phyloP scores from a whole-genome alignment of 1,140 invertebrate genomes.

The Cyclargus thomasi region DNA sequence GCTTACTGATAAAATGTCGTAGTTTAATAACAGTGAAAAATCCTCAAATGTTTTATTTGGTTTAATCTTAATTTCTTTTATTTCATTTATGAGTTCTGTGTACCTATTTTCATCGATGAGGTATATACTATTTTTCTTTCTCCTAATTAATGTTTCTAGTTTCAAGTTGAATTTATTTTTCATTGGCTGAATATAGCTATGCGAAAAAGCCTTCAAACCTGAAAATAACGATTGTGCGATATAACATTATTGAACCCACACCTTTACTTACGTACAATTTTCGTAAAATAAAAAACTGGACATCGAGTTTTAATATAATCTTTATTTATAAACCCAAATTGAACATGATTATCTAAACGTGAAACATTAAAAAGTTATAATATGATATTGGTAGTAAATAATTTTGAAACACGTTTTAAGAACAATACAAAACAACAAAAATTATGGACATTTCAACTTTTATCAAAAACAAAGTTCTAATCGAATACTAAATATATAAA shows the following conservation, averaged over 20 bases:
- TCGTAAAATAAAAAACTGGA: not conserved
- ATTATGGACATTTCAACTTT: no score
- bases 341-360: not conserved
- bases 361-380: not conserved
- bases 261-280: no score
- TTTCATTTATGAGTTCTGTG: constrained; percentile 44
- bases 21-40: constrained; percentile 49
- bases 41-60: constrained; percentile 43
- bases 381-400: no score
- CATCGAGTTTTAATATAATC: not conserved
- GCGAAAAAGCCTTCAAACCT: constrained; percentile 30
- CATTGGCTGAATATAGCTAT: constrained; percentile 34
- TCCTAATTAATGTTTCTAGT: constrained; percentile 39
- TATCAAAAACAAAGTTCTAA: no score
- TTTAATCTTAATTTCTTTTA: constrained; percentile 45
- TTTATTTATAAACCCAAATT: not conserved
- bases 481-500: no score
- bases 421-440: no score
- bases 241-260: no score
- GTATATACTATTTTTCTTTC: constrained; percentile 49
- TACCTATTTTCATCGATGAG: constrained; percentile 40
- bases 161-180: constrained; percentile 49
- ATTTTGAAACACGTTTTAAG: no score
- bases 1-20: constrained; percentile 46
- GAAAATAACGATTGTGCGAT: constrained; percentile 24